A percentile compares a stretch with the other conserved stretches of the same genome.
Conservation (phyloP, 2,113 vertebrate genomes). For the Passer montanus region DNA sequence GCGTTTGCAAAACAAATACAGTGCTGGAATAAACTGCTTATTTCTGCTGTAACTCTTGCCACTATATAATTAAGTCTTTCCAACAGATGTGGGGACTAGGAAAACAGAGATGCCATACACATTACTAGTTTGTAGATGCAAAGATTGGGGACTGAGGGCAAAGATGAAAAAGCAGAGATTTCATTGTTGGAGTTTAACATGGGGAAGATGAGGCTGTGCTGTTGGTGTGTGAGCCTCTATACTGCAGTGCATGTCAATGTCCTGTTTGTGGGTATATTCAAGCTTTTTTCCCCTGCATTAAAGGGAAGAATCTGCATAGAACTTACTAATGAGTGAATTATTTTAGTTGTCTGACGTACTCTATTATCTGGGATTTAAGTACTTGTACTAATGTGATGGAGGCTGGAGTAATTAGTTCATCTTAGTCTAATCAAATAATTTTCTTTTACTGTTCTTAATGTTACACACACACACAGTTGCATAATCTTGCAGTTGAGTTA, state of each 20-base stretch:
- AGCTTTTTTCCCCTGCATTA: not conserved
- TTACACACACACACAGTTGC: not conserved
- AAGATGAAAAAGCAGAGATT: not conserved
- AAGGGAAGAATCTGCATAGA: not conserved
- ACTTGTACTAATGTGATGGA: not conserved
- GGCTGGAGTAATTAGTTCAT: slow-evolving; percentile 9
- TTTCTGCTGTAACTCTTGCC: slow-evolving; percentile 21
- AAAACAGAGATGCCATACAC: not conserved
- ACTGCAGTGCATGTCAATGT: not conserved
- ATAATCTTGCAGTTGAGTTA: not conserved
- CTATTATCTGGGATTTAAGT: not conserved
- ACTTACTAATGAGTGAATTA: not conserved
- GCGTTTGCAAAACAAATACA: slow-evolving; percentile 35
- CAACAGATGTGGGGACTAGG: not conserved
- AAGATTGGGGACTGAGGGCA: not conserved
- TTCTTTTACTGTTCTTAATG: not conserved
- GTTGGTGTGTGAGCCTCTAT: not conserved
- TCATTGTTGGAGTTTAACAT: not conserved
- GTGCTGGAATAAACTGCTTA: not conserved
- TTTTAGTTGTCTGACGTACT: not conserved
- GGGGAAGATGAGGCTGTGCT: not conserved
- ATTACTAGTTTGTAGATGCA: not conserved
- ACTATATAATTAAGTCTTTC: slow-evolving; percentile 13
- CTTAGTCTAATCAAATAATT: not conserved
- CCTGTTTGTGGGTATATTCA: not conserved